Evolutionary conservation across 2,113 vertebrate genomes (phyloP).

Genomic region (Lichenostomus cassidix): DNA sequence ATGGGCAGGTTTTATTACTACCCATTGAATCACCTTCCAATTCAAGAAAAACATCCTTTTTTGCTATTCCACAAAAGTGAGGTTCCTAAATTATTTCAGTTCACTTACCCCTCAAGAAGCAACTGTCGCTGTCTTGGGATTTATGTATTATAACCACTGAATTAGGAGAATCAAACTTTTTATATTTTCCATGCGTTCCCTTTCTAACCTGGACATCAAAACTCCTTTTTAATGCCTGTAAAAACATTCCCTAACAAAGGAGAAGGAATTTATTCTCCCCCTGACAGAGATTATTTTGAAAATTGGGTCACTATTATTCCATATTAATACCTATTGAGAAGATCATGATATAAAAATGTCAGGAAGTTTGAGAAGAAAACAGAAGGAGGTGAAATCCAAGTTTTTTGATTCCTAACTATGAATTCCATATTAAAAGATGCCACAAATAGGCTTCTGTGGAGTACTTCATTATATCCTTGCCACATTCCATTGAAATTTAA

Average conservation of each 20-base stretch:
- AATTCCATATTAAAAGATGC: not conserved
- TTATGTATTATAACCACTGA: not conserved
- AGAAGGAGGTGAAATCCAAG: not conserved
- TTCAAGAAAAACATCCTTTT: not conserved
- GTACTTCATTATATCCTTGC: not conserved
- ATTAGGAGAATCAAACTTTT: not conserved
- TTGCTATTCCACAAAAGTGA: not conserved
- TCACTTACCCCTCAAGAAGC: not conserved
- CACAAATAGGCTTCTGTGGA: not conserved
- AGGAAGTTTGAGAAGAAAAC: not conserved
- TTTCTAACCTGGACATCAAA: not conserved
- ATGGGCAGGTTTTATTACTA: not conserved
- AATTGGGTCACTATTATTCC: not conserved
- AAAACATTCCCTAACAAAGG: not conserved
- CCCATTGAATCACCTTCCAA: not conserved
- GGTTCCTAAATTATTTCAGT: not conserved
- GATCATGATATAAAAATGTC: not conserved
- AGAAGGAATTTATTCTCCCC: not conserved
- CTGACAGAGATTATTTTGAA: not conserved
- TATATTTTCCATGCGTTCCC: not conserved
- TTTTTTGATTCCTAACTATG: not conserved
- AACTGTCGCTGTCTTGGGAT: not conserved
- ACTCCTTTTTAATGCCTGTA: not conserved
- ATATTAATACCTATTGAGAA: not conserved
- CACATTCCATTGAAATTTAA: not conserved